Base-by-base conservation (phyloP, 2,888 invertebrate species). In the Ennomos fuscantarius region DNA sequence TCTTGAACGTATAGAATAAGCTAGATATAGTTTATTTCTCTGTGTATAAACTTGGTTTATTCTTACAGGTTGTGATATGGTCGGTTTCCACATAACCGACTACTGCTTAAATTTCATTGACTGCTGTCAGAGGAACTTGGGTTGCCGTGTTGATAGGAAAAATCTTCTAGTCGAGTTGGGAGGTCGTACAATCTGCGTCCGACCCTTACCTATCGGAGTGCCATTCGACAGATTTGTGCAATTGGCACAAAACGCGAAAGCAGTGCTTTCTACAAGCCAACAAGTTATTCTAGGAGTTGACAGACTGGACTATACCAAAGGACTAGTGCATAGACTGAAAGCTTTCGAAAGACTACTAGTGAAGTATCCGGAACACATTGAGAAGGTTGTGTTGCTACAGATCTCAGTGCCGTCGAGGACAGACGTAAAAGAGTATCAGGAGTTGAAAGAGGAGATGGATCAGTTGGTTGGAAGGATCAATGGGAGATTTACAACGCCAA, bases 41-140 rank as follows among this genome's bases (percentile, higher is more conserved):
- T 35, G 11, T 35, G 37, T 55, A 47, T 42, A 40, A 33, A 58
- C 35, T 12, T 40, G 32, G 11, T 49, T 56, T 13, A 50, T 71
- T 33, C 66, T 75, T 72, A 10, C 81, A 94, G 96, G 96, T 70
- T 97, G 97, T 84, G 98, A 98, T 76, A 96, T 98, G 96, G 97
- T 98, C 42, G 97, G 97, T 37, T 98, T 98, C 82, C 98, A 98
- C 81, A 97, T 97, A 72, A 95, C 96, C 65, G 97, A 97, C 80
- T 97, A 98, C 82, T 97, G 97, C 74, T 86, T 97, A 61, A 97
- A 98, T 86, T 98, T 98, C 78, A 96, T 98, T 35, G 97, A 97
- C 78, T 97, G 97, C 81, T 97, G 97, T 79, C 97, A 97, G 85
- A 94, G 97, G 67, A 94, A 96, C 75, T 91, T 97, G 61, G 97